These are phyloP conservation scores for Urocynchramus pylzowi DNA, from an alignment of 2,113 vertebrate genomes.

Conservation along the genomic window DNA sequence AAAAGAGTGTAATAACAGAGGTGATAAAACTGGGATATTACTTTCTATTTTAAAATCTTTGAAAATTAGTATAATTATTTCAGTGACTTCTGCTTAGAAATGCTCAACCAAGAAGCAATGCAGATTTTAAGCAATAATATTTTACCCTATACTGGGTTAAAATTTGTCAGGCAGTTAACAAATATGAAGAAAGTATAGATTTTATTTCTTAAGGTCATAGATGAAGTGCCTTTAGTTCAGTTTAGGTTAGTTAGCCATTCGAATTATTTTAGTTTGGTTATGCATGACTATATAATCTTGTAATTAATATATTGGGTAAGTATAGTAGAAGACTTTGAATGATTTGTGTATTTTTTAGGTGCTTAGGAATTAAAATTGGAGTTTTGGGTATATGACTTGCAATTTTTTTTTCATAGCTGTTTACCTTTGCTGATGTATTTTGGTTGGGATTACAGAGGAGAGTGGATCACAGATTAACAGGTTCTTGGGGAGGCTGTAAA, in stretches of 20 bases:
- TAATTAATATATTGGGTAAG: not conserved
- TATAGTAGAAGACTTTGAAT: not conserved
- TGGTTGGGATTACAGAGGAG: not conserved
- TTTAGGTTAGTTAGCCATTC: not conserved
- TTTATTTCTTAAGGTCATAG: not conserved
- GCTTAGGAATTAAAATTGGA: not conserved
- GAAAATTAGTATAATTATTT: not conserved
- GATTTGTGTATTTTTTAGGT: not conserved
- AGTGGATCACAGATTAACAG: not conserved
- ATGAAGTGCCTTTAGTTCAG: not conserved
- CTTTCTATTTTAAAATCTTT: not conserved
- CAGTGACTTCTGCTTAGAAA: not conserved
- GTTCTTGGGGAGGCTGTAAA: not conserved
- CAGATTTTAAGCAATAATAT: not conserved
- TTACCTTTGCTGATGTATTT: not conserved
- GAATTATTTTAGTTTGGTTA: not conserved
- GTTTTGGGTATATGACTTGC: not conserved
- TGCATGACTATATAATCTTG: not conserved
- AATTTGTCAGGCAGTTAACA: not conserved
- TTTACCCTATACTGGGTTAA: not conserved
- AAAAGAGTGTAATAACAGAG: not conserved
- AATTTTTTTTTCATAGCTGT: not conserved
- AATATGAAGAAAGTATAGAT: not conserved
- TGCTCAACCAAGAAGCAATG: not conserved
- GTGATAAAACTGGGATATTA: not conserved